Conservation (phyloP, 2,888 invertebrate genomes). For the Oegoconia quadripuncta region DNA sequence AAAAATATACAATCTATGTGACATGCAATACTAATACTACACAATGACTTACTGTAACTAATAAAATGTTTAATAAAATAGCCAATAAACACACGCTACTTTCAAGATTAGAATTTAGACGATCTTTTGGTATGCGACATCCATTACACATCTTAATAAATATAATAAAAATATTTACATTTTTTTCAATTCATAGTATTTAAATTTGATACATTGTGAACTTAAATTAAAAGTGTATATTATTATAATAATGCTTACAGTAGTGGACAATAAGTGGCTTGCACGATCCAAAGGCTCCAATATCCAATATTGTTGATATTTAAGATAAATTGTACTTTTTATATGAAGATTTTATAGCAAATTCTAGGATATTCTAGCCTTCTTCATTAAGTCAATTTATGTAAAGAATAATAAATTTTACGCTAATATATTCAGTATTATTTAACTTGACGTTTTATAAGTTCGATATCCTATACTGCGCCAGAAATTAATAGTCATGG, state of each 20-base stretch:
- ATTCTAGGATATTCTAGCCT: no score
- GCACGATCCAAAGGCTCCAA: conserved; percentile 41
- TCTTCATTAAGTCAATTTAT: no score
- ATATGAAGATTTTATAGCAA: background rate
- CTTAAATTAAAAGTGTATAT: conserved; percentile 16
- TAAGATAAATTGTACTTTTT: conserved; percentile 11
- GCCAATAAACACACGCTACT: background rate
- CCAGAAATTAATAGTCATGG: conserved; percentile 24
- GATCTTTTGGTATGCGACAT: conserved; percentile 49
- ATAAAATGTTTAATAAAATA: conserved; percentile 1
- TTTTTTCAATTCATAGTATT: conserved; percentile 22
- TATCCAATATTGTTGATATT: conserved; percentile 21
- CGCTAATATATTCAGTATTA: background rate
- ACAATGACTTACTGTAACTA: background rate
- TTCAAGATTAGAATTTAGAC: conserved; percentile 34
- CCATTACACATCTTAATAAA: conserved; percentile 37
- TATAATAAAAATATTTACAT: conserved; percentile 51
- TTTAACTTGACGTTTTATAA: background rate
- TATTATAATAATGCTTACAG: conserved; percentile 39
- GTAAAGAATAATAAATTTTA: background rate
- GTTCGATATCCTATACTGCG: conserved; percentile 3
- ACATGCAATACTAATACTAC: background rate
- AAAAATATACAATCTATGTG: conserved; percentile 11
- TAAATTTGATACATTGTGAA: conserved; percentile 9
- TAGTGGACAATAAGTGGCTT: conserved; percentile 58